Evolutionary conservation across 2,113 vertebrate species (phyloP).

Genomic region (Phalacrocorax aristotelis): DNA sequence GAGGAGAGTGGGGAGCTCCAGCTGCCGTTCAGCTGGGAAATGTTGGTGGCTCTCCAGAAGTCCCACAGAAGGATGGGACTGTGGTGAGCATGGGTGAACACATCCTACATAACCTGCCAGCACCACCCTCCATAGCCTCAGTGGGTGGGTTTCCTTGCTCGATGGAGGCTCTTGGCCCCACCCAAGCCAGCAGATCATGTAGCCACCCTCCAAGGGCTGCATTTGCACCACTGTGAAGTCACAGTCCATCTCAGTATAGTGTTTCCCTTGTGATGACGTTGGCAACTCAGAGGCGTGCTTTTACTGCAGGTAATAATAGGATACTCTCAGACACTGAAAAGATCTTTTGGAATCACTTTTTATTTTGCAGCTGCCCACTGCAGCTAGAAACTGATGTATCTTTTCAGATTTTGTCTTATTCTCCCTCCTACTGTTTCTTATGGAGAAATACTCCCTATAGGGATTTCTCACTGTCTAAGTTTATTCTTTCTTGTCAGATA

Average conservation of each 20-base stretch:
- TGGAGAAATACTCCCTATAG: background rate
- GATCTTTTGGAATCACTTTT: background rate
- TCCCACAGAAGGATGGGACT: background rate
- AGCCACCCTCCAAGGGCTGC: background rate
- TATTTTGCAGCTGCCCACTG: background rate
- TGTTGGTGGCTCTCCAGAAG: background rate
- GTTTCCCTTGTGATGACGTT: background rate
- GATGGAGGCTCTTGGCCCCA: accelerated
- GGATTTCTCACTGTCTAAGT: background rate
- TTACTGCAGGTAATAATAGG: background rate
- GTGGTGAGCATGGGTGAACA: background rate
- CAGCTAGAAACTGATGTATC: background rate
- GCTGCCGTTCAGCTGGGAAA: constrained; percentile 13
- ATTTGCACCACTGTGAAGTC: background rate
- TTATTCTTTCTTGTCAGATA: constrained; percentile 19
- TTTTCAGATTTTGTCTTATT: background rate
- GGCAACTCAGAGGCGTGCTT: background rate
- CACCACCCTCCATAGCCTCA: background rate
- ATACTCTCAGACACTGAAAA: background rate
- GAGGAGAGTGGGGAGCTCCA: background rate
- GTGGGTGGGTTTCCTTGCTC: background rate
- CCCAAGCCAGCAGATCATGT: background rate
- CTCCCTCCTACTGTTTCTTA: background rate
- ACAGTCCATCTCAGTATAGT: too few relatives aligned
- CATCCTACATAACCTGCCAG: background rate